phyloP scores from a whole-genome alignment of 1,140 invertebrate genomes.

The Brachionus plicatilis region DNA sequence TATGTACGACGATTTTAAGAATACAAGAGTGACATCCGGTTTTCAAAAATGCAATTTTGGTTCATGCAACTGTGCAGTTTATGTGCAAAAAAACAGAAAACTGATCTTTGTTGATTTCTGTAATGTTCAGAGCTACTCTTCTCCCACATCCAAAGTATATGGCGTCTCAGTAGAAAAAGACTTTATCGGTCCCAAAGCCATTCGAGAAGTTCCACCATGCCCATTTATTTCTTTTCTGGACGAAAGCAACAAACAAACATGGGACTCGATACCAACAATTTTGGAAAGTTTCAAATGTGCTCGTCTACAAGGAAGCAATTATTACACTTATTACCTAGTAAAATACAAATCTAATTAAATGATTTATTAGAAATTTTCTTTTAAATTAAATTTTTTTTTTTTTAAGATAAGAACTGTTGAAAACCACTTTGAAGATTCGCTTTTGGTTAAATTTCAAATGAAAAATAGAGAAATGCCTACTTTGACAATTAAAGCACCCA shows the following conservation, averaged over 20 bases:
- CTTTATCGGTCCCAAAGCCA: background rate
- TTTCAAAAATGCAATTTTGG: background rate
- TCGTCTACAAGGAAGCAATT: background rate
- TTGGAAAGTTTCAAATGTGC: conserved; percentile 9
- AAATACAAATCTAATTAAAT: background rate
- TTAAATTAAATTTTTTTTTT: background rate
- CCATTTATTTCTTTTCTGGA: background rate
- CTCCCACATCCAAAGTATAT: conserved; percentile 7
- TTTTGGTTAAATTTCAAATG: background rate
- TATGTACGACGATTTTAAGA: conserved; percentile 21
- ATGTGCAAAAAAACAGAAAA: conserved; percentile 16
- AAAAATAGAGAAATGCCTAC: background rate
- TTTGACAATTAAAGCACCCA: background rate
- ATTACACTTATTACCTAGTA: background rate
- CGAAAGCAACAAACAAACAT: background rate
- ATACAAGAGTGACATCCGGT: background rate
- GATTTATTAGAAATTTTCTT: background rate
- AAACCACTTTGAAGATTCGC: background rate
- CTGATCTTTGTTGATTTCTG: conserved; percentile 23
- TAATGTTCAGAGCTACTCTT: background rate
- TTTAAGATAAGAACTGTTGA: background rate
- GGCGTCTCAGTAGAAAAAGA: background rate
- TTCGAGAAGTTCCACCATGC: background rate
- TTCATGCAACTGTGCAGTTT: background rate
- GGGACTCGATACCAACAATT: background rate